phyloP scores from a whole-genome alignment of 2,888 invertebrate species.

The Frankliniella fusca region DNA sequence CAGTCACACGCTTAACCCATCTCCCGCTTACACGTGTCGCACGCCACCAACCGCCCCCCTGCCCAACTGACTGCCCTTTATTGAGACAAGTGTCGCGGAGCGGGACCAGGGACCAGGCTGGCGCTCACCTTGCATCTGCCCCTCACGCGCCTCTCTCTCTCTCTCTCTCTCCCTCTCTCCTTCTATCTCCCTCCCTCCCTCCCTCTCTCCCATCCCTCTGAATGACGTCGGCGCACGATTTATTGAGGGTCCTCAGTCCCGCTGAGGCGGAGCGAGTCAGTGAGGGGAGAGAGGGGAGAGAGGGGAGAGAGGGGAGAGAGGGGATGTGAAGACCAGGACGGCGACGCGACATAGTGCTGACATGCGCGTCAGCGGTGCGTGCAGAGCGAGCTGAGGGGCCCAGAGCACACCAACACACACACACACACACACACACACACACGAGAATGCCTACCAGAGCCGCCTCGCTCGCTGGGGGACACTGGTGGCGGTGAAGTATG shows the following conservation, averaged over 20 bases:
- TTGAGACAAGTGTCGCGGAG: no score
- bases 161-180: no score
- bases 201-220: no score
- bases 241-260: neutral
- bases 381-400: neutral
- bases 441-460: neutral
- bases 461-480: neutral
- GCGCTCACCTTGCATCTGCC: no score
- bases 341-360: neutral
- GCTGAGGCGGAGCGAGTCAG: neutral
- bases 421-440: slow-evolving; percentile 15
- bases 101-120: no score
- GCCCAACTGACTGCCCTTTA: no score
- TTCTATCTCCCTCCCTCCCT: no score
- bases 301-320: neutral
- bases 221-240: no score
- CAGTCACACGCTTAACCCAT: no score
- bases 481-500: neutral
- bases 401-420: neutral
- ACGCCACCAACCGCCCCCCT: no score
- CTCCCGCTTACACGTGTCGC: no score
- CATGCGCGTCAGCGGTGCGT: neutral
- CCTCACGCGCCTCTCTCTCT: no score
- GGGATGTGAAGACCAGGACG: neutral
- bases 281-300: neutral